Evolutionary conservation across 2,888 invertebrate genomes (phyloP), one percentile per base, ranked within the genome.

Genomic region (Teinopalpus imperialis): DNA sequence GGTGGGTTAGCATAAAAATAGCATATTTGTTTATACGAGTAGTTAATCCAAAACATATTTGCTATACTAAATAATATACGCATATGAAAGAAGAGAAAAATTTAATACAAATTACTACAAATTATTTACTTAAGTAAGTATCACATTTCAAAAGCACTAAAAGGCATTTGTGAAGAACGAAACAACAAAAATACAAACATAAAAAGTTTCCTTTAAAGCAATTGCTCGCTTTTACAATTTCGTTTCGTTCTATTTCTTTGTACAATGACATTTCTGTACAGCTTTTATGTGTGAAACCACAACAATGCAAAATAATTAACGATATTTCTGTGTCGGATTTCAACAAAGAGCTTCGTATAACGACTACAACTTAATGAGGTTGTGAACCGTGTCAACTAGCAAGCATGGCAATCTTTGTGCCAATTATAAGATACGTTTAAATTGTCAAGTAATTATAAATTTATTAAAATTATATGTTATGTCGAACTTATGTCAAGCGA

Each of bases 241-340:
- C 14, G 8, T 24, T 35, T 13, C 6, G 13, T 37, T 27, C 23
- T n/a, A n/a, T n/a, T n/a, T n/a, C 27, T 37, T 37, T 37, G 37
- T 37, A 12, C 18, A 9, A 18, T 9, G n/a, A 9, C 7, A 27
- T 18, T 26, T 26, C 10, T 18, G 9, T 27, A 13, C 2, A 5
- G 26, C 26, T 27, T 37, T 18, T 10, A 27, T 26, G 10, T 26
- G 37, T 27, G 18, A 27, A 12, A 26, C 13, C n/a, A 14, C 23
- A 24, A 36, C 36, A 36, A 36, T 26, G 14, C 36, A 24, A 24
- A 24, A 36, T 36, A 24, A 36, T 36, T 24, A 36, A 36, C 9
- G 24, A 26, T 21, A 36, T 26, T 36, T 26, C 36, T 36, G 36
- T 36, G 16, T 36, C 36, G 36, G 24, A 36, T 16, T 24, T 12